Base-by-base conservation (phyloP, 2,797 vertebrate species). In the Urophycis tenuis region DNA sequence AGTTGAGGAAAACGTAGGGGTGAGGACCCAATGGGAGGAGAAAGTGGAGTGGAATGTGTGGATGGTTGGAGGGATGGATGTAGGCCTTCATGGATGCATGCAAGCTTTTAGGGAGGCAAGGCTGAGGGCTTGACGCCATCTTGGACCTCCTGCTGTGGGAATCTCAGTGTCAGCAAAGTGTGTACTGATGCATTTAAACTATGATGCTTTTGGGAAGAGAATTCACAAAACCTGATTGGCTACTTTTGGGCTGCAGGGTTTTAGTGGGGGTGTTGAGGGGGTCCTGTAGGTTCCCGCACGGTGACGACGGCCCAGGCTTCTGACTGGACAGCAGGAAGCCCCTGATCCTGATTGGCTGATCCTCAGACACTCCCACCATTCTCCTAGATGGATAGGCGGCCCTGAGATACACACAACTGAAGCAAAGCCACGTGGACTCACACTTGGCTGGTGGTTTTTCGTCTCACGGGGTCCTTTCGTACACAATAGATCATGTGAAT, bases 121-220 rank as follows among this genome's bases (percentile, higher is more conserved):
- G 78, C 67, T 80, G 81, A 80, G 83, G 88, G 87, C 74, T 89
- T 93, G 91, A 92, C 30, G 89, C 88, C 81, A 72, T 80, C 64
- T 84, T 80, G 49, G 80, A 75, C 74, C 60, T 88, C 78, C 80
- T 86, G 87, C 79, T 88, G 83, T 72, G 70, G 81, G 85, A 80
- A 79, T 81, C 83, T 78, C 0, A 0, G 11, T 36, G 35, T 0
- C 4, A 3, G 7, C 33, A 3, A 34, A 34, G 3, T 41, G 17
- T 41, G 17, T 41, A n/a, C n/a, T n/a, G n/a, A n/a, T n/a, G n/a
- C n/a, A n/a, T n/a, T n/a, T n/a, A n/a, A n/a, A n/a, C n/a, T n/a
- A 12, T 14, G 12, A 41, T 17, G 39, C 11, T 41, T 41, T 15
- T 14, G 39, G 39, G 17, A 41, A 14, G 39, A n/a, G 3, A 41